Base-by-base conservation (phyloP, 2,113 vertebrate species). In the Peucedramus taeniatus region DNA sequence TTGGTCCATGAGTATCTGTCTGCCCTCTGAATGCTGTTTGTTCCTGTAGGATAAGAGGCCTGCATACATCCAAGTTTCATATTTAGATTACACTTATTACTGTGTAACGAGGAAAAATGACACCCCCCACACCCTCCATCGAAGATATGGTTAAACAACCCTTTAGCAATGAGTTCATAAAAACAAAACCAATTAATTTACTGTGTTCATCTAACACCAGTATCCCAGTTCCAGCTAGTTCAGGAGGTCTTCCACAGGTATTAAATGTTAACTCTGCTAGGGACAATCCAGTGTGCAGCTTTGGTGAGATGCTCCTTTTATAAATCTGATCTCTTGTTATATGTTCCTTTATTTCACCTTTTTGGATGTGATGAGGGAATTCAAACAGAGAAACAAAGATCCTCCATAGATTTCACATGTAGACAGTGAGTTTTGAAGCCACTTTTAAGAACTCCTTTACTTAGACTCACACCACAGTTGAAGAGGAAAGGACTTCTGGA, bases 31-130 rank as follows among this genome's bases (percentile, higher is more conserved):
- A 63, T 3, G 18, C 28, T 49, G 9, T 39, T 60, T 63, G 33
- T 16, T 65, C 21, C 44, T 72, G 14, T 3, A 21, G 22, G 49
- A 76, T 68, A 22, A 72, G 44, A 76, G n/a, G 53, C n/a, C 44
- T 65, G 57, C 44, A 31, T 7, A 49, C 0, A 0, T 20, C 50
- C 6, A 45, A 51, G 13, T 50, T 82, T 42, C 14, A 8, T 69
- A 68, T 53, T 60, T 64, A 60, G 14, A 80, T 64, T 60, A 65
- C 6, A 65, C 3, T 30, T 82, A 15, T 1, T 60, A 28, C 9
- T 64, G 13, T 19, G 51, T 28, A 51, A 79, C 5, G 7, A 83
- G 27, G 44, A 40, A 76, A 75, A 93, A 31, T 31, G 68, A 68
- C 16, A 87, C 4, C 1, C 17, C 15, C 27, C 39, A 35, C 45